phyloP scores from a whole-genome alignment of 2,797 vertebrate genomes.

The Gorsachius magnificus region DNA sequence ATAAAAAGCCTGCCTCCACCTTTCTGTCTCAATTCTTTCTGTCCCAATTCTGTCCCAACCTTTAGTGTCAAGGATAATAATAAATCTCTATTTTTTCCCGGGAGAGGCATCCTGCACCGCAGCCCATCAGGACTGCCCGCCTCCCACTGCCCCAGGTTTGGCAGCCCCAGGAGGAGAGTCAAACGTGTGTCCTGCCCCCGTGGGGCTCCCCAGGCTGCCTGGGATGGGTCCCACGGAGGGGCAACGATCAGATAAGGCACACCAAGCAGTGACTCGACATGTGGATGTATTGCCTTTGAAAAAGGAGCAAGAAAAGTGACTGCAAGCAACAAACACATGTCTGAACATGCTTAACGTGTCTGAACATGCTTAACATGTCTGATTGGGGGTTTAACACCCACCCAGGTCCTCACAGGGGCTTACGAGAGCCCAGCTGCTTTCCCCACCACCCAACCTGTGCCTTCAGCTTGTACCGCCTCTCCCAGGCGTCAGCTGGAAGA shows the following conservation, averaged over 20 bases:
- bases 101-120: background rate
- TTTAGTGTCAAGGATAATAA: background rate
- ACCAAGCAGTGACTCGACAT: rapidly evolving
- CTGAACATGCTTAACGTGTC: background rate
- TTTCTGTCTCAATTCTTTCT: background rate
- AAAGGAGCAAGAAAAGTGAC: background rate
- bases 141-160: rapidly evolving
- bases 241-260: background rate
- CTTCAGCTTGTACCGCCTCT: background rate
- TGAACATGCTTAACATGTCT: background rate
- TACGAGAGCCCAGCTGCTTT: background rate
- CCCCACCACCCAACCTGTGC: background rate
- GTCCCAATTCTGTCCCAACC: background rate
- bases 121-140: rapidly evolving
- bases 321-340: background rate
- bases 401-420: background rate
- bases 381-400: background rate
- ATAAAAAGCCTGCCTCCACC: background rate
- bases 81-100: background rate
- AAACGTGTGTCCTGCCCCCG: rapidly evolving
- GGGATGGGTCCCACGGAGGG: background rate
- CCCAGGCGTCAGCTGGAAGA: background rate
- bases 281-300: background rate
- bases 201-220: rapidly evolving
- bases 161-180: background rate